These are phyloP conservation scores for Notolepis coatsorum DNA, from an alignment of 2,797 vertebrate genomes.

Conservation along the genomic window DNA sequence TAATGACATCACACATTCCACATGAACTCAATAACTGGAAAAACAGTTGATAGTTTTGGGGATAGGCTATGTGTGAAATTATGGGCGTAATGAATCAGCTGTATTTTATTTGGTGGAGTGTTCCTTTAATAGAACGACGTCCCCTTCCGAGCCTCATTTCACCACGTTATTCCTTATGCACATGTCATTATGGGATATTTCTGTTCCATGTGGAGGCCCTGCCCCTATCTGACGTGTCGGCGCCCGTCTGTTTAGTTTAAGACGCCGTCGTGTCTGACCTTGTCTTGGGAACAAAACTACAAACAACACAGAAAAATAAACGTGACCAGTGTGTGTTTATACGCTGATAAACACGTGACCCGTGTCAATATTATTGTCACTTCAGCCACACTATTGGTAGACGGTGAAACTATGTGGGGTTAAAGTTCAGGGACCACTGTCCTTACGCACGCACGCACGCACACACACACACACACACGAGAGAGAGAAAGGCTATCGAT, in stretches of 20 bases:
- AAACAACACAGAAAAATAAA: conserved; percentile 30
- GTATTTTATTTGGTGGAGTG: no score
- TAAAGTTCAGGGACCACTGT: neutral
- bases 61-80: no score
- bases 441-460: neutral
- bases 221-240: neutral
- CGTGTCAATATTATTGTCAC: conserved; percentile 71
- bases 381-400: conserved; percentile 38
- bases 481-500: neutral
- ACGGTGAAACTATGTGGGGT: conserved; percentile 45
- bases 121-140: no score
- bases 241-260: neutral
- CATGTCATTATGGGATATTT: no score
- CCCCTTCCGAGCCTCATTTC: no score
- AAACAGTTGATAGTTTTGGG: no score
- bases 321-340: conserved; percentile 49
- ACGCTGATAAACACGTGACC: conserved; percentile 30
- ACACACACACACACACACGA: neutral
- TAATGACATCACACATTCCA: no score
- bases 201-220: no score
- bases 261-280: neutral
- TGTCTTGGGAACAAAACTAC: conserved; percentile 29
- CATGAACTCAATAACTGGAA: no score
- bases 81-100: no score
- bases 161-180: no score